Conservation (phyloP, 2,797 vertebrate genomes). For the Bryconaethiops microstoma region DNA sequence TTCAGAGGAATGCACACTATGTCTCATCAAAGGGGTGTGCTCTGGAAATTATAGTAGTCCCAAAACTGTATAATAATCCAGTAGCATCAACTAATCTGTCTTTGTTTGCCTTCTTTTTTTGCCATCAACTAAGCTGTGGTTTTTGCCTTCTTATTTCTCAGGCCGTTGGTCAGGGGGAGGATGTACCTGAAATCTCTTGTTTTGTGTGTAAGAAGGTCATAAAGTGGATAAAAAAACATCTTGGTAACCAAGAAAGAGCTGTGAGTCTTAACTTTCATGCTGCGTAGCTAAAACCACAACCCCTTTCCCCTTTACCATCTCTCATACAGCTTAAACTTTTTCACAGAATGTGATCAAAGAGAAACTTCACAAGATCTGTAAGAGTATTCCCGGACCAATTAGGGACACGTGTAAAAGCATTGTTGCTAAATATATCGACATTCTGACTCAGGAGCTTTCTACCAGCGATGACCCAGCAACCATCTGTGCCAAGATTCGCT, state of each 20-base stretch:
- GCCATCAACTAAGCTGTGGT: no score
- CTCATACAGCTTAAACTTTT: background rate
- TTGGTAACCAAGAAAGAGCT: background rate
- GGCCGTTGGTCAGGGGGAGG: background rate
- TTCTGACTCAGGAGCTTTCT: conserved; percentile 21
- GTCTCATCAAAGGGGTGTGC: background rate
- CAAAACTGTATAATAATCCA: background rate
- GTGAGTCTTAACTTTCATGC: background rate
- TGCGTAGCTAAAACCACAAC: background rate
- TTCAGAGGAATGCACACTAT: background rate
- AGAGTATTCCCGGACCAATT: background rate
- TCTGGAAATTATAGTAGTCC: background rate
- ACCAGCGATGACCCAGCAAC: background rate
- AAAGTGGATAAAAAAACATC: conserved; percentile 21
- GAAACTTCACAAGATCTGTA: background rate
- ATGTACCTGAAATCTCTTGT: conserved; percentile 10
- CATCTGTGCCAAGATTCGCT: conserved; percentile 29
- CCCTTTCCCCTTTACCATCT: no score
- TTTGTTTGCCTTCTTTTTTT: no score
- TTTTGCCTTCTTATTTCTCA: background rate
- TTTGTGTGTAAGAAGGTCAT: conserved; percentile 37
- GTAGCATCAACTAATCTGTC: background rate
- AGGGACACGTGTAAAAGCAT: background rate
- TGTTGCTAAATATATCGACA: background rate
- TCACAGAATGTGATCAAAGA: background rate